Conservation (phyloP, 1,140 invertebrate species). For the Achatina immaculata region DNA sequence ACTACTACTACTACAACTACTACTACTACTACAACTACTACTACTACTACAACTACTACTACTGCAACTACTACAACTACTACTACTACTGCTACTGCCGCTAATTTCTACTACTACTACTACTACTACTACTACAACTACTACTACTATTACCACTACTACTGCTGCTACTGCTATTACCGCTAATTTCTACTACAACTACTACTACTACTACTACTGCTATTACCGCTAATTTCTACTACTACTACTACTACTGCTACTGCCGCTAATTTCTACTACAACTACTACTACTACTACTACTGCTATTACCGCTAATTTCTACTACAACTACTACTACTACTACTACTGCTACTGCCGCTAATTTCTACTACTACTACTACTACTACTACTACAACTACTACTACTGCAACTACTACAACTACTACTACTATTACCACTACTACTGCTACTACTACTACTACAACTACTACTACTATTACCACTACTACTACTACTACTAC, state of each 20-base stretch:
- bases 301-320: conserved; percentile 47
- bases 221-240: conserved; percentile 71
- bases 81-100: background rate
- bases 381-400: conserved; percentile 26
- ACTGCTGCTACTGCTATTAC: background rate
- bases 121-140: background rate
- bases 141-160: background rate
- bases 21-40: background rate
- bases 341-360: background rate
- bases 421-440: conserved; percentile 41
- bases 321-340: background rate
- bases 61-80: background rate
- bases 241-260: background rate
- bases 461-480: conserved; percentile 36
- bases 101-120: background rate
- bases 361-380: conserved; percentile 7
- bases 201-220: conserved; percentile 73
- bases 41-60: background rate
- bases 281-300: conserved; percentile 80
- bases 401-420: conserved; percentile 40
- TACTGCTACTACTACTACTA: conserved; percentile 40
- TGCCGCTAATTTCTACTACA: conserved; percentile 71
- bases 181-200: background rate
- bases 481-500: conserved; percentile 32
- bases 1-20: background rate